Conservation (phyloP, 2,113 vertebrate genomes). For the Glaucomys volans region DNA sequence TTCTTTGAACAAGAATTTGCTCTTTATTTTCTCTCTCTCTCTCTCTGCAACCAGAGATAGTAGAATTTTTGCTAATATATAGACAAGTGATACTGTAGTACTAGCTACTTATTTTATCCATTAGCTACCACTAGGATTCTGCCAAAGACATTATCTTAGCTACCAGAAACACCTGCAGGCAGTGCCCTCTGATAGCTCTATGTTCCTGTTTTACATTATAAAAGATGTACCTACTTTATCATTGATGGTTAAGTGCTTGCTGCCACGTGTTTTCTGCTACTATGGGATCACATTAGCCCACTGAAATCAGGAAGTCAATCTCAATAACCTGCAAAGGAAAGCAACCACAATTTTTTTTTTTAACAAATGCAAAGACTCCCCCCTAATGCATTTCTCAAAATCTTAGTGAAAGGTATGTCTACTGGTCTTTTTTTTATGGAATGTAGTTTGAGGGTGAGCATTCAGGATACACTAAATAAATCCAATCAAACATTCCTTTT, state of each 20-base stretch:
- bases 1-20: neutral
- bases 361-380: neutral
- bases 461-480: neutral
- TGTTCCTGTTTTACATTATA: neutral
- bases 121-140: neutral
- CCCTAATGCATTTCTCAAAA: neutral
- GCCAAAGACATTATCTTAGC: neutral
- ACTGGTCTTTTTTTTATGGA: neutral
- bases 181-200: neutral
- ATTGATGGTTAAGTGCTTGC: neutral
- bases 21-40: too few relatives aligned
- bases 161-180: neutral
- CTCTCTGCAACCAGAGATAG: neutral
- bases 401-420: neutral
- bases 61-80: neutral
- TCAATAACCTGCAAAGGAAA: neutral
- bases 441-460: neutral
- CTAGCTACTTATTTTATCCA: neutral
- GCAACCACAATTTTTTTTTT: neutral
- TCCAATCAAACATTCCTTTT: neutral
- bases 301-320: neutral
- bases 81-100: neutral
- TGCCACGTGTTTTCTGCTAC: neutral
- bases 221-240: neutral
- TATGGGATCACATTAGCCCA: neutral